Conservation (phyloP, 2,797 vertebrate species). For the Coracias cyanogaster region DNA sequence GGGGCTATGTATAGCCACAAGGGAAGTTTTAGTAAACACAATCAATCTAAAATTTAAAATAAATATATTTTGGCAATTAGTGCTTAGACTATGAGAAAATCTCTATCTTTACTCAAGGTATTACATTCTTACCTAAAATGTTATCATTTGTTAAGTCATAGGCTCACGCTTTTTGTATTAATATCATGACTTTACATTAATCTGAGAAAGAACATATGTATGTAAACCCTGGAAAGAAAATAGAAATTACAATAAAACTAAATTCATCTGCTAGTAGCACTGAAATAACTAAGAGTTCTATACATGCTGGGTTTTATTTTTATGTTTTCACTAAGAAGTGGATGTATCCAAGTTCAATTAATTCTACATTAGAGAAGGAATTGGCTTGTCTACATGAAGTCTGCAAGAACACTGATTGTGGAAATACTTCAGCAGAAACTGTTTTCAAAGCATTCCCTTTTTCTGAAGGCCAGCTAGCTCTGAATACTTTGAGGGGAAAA, state of each 20-base stretch:
- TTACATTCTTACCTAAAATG: neutral
- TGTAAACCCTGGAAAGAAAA: neutral
- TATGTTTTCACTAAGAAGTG: neutral
- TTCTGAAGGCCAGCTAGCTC: neutral
- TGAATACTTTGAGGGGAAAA: neutral
- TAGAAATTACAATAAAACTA: neutral
- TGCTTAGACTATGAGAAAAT: neutral
- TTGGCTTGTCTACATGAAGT: neutral
- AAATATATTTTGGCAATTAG: neutral
- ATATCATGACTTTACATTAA: neutral
- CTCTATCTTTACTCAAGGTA: neutral
- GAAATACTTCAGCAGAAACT: neutral
- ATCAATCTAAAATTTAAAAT: neutral
- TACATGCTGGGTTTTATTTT: neutral
- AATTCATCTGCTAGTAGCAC: neutral
- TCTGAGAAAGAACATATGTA: neutral
- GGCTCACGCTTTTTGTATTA: neutral
- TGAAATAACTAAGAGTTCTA: neutral
- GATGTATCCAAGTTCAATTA: neutral
- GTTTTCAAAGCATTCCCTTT: neutral
- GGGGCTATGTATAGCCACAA: neutral
- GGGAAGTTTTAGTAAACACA: neutral
- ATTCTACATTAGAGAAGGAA: neutral
- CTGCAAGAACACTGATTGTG: neutral
- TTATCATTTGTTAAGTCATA: neutral